These are phyloP conservation scores for Caranx ignobilis DNA, from an alignment of 2,113 vertebrate species.

Conservation along the genomic window DNA sequence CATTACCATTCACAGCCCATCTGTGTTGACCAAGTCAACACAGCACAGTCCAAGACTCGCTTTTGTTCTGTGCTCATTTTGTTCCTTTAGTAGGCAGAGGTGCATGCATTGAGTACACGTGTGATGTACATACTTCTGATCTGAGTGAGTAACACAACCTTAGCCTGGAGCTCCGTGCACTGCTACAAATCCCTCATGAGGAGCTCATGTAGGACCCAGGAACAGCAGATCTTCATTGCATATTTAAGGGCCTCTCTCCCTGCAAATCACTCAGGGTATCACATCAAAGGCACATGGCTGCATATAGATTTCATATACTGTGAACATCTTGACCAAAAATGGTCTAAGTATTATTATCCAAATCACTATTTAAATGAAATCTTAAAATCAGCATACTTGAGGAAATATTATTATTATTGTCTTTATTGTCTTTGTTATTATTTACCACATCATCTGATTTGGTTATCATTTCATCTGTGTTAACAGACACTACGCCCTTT, in stretches of 20 bases:
- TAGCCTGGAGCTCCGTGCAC: not conserved
- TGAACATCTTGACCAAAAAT: not conserved
- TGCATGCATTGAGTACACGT: not conserved
- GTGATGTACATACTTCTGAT: not conserved
- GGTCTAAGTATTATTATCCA: not conserved
- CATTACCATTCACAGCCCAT: not conserved
- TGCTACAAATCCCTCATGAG: not conserved
- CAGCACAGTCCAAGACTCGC: not conserved
- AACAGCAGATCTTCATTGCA: slow-evolving; percentile 6
- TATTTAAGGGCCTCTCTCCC: not conserved
- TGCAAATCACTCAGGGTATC: not conserved
- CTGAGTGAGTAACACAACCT: not conserved
- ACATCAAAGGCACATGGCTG: not conserved
- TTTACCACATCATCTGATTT: not conserved
- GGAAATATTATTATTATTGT: not conserved
- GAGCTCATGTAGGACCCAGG: slow-evolving; percentile 5
- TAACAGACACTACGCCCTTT: not conserved
- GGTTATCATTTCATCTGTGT: not conserved
- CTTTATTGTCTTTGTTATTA: not conserved
- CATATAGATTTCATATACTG: slow-evolving; percentile 8
- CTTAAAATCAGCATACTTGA: not conserved
- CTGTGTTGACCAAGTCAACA: not conserved
- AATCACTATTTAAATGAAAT: not conserved
- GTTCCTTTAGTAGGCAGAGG: not conserved
- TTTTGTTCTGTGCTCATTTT: slow-evolving; percentile 9